phyloP scores from a whole-genome alignment of 2,113 vertebrate species.

The Acrocephalus kingi region DNA sequence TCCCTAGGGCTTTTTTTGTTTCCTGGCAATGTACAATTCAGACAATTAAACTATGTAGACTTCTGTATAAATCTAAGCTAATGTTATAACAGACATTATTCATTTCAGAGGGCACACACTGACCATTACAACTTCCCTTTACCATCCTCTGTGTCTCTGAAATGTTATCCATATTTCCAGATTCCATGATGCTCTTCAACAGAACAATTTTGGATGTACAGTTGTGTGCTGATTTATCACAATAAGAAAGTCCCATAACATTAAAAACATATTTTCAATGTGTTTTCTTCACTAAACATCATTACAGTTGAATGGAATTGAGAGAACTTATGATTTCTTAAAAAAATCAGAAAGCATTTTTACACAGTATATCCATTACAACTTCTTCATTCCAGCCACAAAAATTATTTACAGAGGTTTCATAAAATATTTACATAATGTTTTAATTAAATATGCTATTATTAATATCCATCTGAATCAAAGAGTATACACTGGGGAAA shows the following conservation, averaged over 20 bases:
- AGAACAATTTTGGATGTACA: not conserved
- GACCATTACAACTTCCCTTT: not conserved
- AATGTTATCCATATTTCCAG: not conserved
- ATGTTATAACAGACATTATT: not conserved
- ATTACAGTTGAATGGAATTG: not conserved
- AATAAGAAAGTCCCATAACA: not conserved
- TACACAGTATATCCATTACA: not conserved
- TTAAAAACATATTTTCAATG: not conserved
- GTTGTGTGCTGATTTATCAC: not conserved
- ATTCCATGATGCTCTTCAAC: not conserved
- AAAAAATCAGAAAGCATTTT: not conserved
- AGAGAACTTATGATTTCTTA: not conserved
- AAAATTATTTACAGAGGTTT: constrained; percentile 8
- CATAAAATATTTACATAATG: not conserved
- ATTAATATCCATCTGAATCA: constrained; percentile 13
- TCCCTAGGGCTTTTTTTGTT: not conserved
- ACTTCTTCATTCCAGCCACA: not conserved
- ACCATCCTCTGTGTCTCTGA: not conserved
- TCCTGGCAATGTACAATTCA: rapidly evolving
- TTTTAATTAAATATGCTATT: constrained; percentile 23
- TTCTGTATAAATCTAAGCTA: not conserved
- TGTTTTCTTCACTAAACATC: not conserved
- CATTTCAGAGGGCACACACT: not conserved
- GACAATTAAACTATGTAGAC: not conserved
- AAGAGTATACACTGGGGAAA: not conserved